Conservation (phyloP, 1,140 invertebrate genomes). For the Medauroidea extradentata region DNA sequence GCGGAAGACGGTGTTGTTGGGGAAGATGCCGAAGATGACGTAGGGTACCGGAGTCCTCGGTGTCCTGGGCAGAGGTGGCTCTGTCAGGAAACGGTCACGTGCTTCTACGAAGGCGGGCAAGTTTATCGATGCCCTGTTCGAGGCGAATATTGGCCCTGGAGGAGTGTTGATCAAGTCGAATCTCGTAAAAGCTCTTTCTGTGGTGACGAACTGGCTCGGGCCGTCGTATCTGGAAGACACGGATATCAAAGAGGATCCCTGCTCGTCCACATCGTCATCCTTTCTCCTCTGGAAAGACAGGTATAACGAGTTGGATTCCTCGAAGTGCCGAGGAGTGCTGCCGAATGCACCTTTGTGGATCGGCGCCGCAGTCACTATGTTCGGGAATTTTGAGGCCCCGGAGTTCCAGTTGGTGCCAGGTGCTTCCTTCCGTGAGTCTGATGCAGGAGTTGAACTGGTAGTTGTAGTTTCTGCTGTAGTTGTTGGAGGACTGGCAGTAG, state of each 20-base stretch:
- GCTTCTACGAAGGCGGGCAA: background rate
- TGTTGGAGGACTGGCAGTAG: background rate
- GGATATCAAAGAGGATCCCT: background rate
- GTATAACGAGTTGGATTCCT: background rate
- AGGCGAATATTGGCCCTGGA: background rate
- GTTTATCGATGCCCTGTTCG: background rate
- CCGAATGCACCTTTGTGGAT: background rate
- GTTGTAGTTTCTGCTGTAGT: background rate
- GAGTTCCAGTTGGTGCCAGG: background rate
- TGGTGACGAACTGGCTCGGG: background rate
- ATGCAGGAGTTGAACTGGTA: background rate
- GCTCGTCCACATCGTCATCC: too few relatives aligned
- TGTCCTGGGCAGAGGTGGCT: constrained; percentile 1
- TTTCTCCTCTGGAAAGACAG: too few relatives aligned
- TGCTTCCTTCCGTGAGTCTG: background rate
- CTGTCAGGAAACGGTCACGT: background rate
- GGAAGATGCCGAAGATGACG: constrained; percentile 17
- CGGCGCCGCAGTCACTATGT: background rate
- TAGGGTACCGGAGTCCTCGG: constrained; percentile 11
- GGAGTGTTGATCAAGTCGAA: background rate
- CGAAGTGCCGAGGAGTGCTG: background rate
- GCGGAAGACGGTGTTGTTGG: constrained; percentile 13
- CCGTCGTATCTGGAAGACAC: background rate
- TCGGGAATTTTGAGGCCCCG: background rate
- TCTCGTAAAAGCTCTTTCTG: background rate